Evolutionary conservation across 2,797 vertebrate species (phyloP).

Genomic region (Adelosebastes latens): DNA sequence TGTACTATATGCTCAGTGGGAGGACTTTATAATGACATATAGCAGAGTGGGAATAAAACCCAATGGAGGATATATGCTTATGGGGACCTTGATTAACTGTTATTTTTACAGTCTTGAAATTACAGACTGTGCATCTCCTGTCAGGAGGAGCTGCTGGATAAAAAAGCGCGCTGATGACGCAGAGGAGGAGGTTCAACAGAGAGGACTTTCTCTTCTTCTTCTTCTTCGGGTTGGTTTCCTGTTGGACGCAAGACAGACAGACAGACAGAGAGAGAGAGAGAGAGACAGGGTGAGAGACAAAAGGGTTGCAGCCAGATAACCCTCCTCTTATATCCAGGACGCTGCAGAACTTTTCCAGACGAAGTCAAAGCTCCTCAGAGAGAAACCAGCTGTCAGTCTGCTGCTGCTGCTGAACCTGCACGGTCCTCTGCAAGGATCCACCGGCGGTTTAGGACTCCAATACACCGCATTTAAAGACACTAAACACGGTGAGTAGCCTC

Average conservation of each 20-base stretch:
- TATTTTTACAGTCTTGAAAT: constrained; percentile 69
- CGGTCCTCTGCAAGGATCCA: constrained; percentile 16
- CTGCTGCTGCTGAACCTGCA: neutral
- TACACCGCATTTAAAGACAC: constrained; percentile 1
- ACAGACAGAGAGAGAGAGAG: constrained; percentile 3
- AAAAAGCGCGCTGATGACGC: constrained; percentile 55
- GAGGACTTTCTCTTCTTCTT: constrained; percentile 39
- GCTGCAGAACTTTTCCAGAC: neutral
- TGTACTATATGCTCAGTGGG: neutral
- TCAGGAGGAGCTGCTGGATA: constrained; percentile 43
- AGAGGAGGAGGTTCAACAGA: constrained; percentile 47
- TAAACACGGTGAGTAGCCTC: constrained; percentile 41
- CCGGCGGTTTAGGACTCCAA: neutral
- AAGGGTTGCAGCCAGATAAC: constrained; percentile 5
- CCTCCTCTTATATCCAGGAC: constrained; percentile 43
- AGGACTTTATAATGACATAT: constrained; percentile 18
- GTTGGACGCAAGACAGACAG: constrained; percentile 11
- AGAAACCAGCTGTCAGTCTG: constrained; percentile 13
- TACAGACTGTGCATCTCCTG: constrained; percentile 33
- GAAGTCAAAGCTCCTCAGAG: constrained; percentile 18
- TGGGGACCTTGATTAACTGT: constrained; percentile 36
- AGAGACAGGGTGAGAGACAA: neutral
- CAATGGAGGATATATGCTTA: neutral
- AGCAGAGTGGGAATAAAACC: constrained; percentile 23
- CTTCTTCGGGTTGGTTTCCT: constrained; percentile 37